Evolutionary conservation across 2,888 invertebrate species (phyloP), one percentile per base, ranked within the genome.

Genomic region (Pristionchus arcanus): DNA sequence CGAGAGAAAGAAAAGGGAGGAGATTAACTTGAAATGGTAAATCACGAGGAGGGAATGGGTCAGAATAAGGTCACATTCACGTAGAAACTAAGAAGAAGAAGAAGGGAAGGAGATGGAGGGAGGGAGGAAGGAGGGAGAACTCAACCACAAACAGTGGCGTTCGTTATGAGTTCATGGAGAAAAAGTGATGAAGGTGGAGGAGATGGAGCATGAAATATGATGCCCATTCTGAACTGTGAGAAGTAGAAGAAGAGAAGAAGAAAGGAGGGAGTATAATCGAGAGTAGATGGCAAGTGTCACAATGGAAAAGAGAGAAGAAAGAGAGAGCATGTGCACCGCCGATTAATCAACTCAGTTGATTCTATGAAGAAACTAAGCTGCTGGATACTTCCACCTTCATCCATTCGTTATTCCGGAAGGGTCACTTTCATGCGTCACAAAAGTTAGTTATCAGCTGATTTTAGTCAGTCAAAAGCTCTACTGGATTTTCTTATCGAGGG

Each of bases 201-300:
- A 77, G 25, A 42, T 77, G 37, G 25, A 71, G 34, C 31, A 34
- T 71, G 71, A 77, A 77, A 77, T 77, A 34, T 28, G 37, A 42
- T 77, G 77, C 53, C 59, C 55, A 55, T 37, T n/a, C 59, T 59
- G 59, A 84, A 84, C 19, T 37, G 59, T 34, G 59, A 84, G 37
- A 84, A n/a, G 55, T 55, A 42, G 42, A n/a, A 84, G 77, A 77
- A 84, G 34, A 84, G 55, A 59, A 59, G 34, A 84, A 84, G 59
- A 31, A 81, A 37, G 81, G 42, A 37, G 13, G 53, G 49, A 71
- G 77, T 25, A 77, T 77, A 77, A 77, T 77, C 37, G 77, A 77
- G 77, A 77, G 42, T 42, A 25, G 42, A 42, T 25, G 25, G 77
- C 34, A 77, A 34, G 42, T 42, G 77, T 77, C 37, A 77, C 77